Evolutionary conservation across 92 coral and sea anemone species (phyloP).

Genomic region (Plumapathes pennacea): DNA sequence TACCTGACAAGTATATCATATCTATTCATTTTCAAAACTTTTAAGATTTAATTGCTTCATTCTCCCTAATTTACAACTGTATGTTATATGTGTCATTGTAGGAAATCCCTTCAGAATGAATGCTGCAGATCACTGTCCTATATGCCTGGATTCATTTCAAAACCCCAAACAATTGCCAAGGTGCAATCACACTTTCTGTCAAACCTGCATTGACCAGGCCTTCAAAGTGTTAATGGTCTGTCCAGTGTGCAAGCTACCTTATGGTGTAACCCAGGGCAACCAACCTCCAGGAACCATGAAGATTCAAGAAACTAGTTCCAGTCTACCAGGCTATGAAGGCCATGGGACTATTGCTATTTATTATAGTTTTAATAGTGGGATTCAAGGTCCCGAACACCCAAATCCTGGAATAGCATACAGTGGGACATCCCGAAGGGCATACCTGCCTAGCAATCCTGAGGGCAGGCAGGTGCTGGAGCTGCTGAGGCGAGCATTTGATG

Average conservation of each 20-base stretch:
- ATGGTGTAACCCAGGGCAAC: constrained; percentile 59
- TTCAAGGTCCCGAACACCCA: constrained; percentile 57
- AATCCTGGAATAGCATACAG: constrained; percentile 48
- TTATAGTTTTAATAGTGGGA: constrained; percentile 19
- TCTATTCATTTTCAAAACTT: no score
- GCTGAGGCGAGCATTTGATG: constrained; percentile 66
- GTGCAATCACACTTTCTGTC: constrained; percentile 72
- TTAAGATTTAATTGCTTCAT: no score
- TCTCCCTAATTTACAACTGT: no score
- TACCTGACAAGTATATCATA: no score
- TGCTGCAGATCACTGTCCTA: no score
- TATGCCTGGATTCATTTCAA: constrained; percentile 49
- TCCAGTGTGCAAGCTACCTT: constrained; percentile 56
- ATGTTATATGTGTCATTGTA: no score
- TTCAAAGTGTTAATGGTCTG: constrained; percentile 33
- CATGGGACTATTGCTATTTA: constrained; percentile 32
- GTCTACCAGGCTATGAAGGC: constrained; percentile 51
- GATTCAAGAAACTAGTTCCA: background rate
- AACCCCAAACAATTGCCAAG: constrained; percentile 28
- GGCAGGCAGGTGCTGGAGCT: constrained; percentile 62
- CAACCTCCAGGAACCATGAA: constrained; percentile 69
- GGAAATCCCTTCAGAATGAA: no score
- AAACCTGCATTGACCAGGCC: constrained; percentile 42
- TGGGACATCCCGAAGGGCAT: constrained; percentile 55
- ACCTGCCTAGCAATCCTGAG: constrained; percentile 59